Conservation (phyloP, 2,888 invertebrate genomes). For the Mimumesa dahlbomi region DNA sequence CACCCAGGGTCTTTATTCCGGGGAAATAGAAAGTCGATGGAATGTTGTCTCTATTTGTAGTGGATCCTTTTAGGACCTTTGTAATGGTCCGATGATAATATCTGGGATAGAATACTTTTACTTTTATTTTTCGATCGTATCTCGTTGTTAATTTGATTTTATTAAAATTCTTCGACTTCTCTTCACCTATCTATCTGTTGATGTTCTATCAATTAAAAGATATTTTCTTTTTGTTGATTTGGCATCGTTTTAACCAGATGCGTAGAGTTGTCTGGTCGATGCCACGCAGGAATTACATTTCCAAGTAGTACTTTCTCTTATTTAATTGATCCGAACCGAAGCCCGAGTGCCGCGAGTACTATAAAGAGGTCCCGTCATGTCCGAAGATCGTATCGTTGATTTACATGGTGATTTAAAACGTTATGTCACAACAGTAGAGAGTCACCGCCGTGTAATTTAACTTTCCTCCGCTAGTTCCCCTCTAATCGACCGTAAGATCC, state of each 20-base stretch:
- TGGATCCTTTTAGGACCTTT: constrained; percentile 1
- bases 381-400: constrained; percentile 42
- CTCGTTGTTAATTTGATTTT: too few species aligned
- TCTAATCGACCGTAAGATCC: constrained; percentile 9
- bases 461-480: not conserved
- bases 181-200: too few species aligned
- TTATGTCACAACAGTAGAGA: not conserved
- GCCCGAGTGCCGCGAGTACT: not conserved
- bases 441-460: constrained; percentile 14
- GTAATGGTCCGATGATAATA: not conserved
- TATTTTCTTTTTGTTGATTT: too few species aligned
- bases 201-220: too few species aligned
- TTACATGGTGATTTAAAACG: constrained; percentile 33
- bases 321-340: constrained; percentile 45
- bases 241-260: too few species aligned
- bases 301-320: constrained; percentile 36
- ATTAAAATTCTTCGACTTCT: too few species aligned
- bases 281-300: constrained; percentile 11
- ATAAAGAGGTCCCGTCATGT: constrained; percentile 17
- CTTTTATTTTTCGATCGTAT: constrained; percentile 1
- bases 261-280: too few species aligned
- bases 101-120: too few species aligned
- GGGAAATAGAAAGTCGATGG: not conserved
- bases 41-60: not conserved
- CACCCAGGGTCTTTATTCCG: not conserved